phyloP scores from a whole-genome alignment of 1,140 invertebrate species.

The Lepidostoma basale region DNA sequence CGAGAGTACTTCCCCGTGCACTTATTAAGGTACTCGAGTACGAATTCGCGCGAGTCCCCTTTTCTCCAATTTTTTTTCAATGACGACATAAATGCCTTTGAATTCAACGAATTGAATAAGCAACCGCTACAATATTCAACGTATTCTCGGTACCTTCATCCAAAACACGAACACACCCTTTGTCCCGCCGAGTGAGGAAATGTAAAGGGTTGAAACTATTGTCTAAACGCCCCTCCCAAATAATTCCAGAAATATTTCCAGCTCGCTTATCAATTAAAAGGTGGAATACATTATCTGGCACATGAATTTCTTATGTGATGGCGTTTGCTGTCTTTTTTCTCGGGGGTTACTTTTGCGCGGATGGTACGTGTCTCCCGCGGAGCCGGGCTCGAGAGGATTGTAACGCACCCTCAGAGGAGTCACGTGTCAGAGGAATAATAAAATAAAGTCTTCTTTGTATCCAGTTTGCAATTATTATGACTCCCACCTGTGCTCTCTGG shows the following conservation, averaged over 20 bases:
- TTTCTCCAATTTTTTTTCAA: no score
- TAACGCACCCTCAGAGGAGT: slow-evolving; percentile 12
- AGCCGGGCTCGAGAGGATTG: background rate
- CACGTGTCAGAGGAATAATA: slow-evolving; percentile 23
- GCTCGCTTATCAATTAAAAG: background rate
- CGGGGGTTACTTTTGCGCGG: background rate
- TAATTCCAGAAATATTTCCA: background rate
- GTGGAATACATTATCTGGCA: no score
- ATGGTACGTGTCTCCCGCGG: background rate
- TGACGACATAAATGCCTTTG: no score
- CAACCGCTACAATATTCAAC: no score
- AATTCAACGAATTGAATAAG: no score
- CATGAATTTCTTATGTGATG: no score
- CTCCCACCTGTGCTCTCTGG: slow-evolving; percentile 21
- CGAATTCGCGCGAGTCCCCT: no score
- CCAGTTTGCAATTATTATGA: slow-evolving; percentile 22
- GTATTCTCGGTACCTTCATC: background rate
- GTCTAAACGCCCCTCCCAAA: background rate
- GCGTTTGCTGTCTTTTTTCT: background rate
- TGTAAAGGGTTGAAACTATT: slow-evolving; percentile 16
- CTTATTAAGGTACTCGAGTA: no score
- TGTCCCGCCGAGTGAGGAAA: background rate
- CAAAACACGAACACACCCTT: background rate
- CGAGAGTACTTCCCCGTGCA: no score
- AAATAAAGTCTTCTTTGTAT: slow-evolving; percentile 25